phyloP scores from a whole-genome alignment of 1,140 invertebrate genomes.

The Pachyrhynchus sulphureomaculatus region DNA sequence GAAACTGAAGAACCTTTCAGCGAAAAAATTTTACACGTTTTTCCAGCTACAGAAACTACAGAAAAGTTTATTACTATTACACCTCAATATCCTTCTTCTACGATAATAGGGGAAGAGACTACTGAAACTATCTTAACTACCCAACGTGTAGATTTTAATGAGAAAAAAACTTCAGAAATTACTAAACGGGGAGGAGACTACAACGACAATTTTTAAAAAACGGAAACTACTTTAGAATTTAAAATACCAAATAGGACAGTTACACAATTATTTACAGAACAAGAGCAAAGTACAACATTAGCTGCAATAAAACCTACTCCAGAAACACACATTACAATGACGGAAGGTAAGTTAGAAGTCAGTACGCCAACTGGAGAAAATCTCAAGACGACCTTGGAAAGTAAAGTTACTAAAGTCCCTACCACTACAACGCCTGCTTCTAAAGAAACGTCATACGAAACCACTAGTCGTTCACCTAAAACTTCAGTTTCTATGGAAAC shows the following conservation, averaged over 20 bases:
- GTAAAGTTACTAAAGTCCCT: constrained; percentile 1
- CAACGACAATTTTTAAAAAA: neutral
- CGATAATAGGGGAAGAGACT: neutral
- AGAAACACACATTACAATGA: neutral
- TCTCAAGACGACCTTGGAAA: constrained; percentile 6
- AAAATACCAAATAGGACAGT: too few species aligned
- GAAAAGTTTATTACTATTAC: constrained; percentile 55
- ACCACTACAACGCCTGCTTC: neutral
- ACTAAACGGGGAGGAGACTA: neutral
- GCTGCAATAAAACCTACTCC: too few species aligned
- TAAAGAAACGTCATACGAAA: neutral
- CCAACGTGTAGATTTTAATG: too few species aligned
- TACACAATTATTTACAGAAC: too few species aligned
- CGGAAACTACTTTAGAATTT: neutral
- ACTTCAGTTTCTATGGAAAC: neutral
- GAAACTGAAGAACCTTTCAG: constrained; percentile 10
- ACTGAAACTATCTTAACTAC: neutral
- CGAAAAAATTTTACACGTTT: constrained; percentile 46
- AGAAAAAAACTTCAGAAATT: neutral
- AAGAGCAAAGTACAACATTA: too few species aligned
- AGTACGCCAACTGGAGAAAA: constrained; percentile 6
- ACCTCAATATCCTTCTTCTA: constrained; percentile 42
- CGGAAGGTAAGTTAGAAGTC: neutral
- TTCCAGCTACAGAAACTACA: constrained; percentile 47
- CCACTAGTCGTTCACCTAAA: neutral